Percentiles rank a stretch among this genome's conserved stretches.
phyloP scores from a whole-genome alignment of 1,140 invertebrate species.

The Ephestia elutella region DNA sequence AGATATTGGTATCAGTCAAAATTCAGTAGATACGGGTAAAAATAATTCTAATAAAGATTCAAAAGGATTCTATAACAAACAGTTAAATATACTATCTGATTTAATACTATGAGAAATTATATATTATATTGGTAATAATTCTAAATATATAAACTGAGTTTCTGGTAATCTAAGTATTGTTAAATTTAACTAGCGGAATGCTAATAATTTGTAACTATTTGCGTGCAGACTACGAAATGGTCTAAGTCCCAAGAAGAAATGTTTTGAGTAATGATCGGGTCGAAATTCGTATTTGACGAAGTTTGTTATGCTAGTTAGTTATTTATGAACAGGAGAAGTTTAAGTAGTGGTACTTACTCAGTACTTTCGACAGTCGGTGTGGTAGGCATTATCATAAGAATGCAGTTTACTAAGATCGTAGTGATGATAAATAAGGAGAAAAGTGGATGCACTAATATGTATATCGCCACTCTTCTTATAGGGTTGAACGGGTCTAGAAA shows the following conservation, averaged over 20 bases:
- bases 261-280: slow-evolving; percentile 23
- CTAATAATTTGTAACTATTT: slow-evolving; percentile 67
- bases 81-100: background rate
- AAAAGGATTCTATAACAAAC: slow-evolving; percentile 1
- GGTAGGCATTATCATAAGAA: slow-evolving; percentile 97
- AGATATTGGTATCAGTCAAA: background rate
- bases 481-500: slow-evolving; percentile 97
- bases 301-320: slow-evolving; percentile 14
- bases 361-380: slow-evolving; percentile 95
- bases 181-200: slow-evolving; percentile 51
- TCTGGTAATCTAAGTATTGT: slow-evolving; percentile 30
- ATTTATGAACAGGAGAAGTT: slow-evolving; percentile 15
- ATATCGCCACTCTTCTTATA: slow-evolving; percentile 96
- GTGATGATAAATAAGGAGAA: slow-evolving; percentile 98
- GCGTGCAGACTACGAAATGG: slow-evolving; percentile 64
- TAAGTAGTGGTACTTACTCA: slow-evolving; percentile 86
- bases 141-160: slow-evolving; percentile 17
- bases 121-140: slow-evolving; percentile 7
- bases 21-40: background rate
- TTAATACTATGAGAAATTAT: background rate
- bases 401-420: slow-evolving; percentile 97
- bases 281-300: slow-evolving; percentile 21
- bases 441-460: slow-evolving; percentile 97
- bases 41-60: background rate
- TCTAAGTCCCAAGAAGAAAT: slow-evolving; percentile 30